Base-by-base conservation (phyloP, 92 coral and sea anemone species). In the Meandrina meandrites region DNA sequence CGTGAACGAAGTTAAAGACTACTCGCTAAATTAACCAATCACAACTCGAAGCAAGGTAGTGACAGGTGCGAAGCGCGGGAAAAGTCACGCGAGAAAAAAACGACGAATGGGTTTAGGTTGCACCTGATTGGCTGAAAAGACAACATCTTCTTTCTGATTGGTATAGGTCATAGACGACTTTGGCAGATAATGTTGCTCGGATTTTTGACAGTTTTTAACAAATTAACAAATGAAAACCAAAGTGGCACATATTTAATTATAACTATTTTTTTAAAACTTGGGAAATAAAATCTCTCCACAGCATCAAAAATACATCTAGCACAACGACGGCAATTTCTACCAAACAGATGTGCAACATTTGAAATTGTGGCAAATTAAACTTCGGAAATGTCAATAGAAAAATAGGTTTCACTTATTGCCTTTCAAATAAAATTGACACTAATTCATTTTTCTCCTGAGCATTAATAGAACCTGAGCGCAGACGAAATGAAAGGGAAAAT, bases 401-500 rank as follows among this genome's bases (percentile, higher is more conserved):
- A 48, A 27, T 54, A 30, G 48, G 45, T 32, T 79, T 31, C 47
- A 30, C n/a, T 32, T 28, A 79, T 27, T 51, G 42, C 4, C 68
- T 28, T 54, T 51, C 69, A 79, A 79, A 79, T 34, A 4, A 42
- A 36, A 54, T 32, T 30, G 35, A 78, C 42, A n/a, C 48, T 36
- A 18, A 36, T 72, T 3, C 47, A 11, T 30, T 32, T 71, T 30
- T 16, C 67, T 19, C 21, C 40, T 30, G 32, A 37, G 17, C n/a
- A 67, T 45, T 66, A 27, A 24, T 18, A 40, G 8, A 27, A 40
- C 57, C 84, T 47, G 31, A 19, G 9, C 40, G 30, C 50, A 21
- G 45, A 83, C 56, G 3, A 71, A 72, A 72, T 82, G n/a, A 45
- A 66, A 81, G 37, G 17, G 74, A 78, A 81, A 81, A 67, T 66